phyloP scores from a whole-genome alignment of 2,888 invertebrate genomes.

The Lacanobia oleracea region DNA sequence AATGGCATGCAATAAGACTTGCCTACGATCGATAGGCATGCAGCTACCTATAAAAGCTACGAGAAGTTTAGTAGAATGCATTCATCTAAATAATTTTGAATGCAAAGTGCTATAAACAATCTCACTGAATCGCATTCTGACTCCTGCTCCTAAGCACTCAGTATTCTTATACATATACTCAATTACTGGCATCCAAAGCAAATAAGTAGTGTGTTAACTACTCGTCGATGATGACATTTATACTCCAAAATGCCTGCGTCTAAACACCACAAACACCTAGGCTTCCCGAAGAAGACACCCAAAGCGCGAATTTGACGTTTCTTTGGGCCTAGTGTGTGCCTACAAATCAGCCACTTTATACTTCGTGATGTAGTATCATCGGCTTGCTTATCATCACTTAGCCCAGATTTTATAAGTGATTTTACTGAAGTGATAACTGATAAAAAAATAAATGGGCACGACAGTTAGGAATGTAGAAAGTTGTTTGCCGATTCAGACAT shows the following conservation, averaged over 20 bases:
- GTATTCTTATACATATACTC: too few relatives aligned
- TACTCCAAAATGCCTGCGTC: too few relatives aligned
- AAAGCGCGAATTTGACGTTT: background rate
- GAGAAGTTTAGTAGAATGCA: background rate
- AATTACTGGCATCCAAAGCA: background rate
- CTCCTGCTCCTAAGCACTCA: too few relatives aligned
- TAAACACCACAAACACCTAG: background rate
- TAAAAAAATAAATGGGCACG: background rate
- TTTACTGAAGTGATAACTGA: constrained; percentile 23
- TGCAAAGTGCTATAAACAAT: background rate
- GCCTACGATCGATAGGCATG: constrained; percentile 15
- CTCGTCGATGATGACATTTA: too few relatives aligned
- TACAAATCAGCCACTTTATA: constrained; percentile 6
- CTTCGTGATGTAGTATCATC: background rate
- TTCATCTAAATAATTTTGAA: constrained; percentile 5
- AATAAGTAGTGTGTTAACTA: background rate
- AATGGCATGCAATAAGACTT: constrained; percentile 15
- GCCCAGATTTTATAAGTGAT: constrained; percentile 31
- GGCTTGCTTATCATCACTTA: constrained; percentile 15
- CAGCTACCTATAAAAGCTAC: background rate
- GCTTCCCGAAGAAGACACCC: background rate
- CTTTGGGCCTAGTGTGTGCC: too few relatives aligned
- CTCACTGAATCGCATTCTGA: background rate
- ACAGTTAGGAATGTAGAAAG: background rate
- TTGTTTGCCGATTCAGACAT: background rate